These are phyloP conservation scores for Acrobasis repandana DNA, from an alignment of 2,888 invertebrate genomes.

Conservation along the genomic window DNA sequence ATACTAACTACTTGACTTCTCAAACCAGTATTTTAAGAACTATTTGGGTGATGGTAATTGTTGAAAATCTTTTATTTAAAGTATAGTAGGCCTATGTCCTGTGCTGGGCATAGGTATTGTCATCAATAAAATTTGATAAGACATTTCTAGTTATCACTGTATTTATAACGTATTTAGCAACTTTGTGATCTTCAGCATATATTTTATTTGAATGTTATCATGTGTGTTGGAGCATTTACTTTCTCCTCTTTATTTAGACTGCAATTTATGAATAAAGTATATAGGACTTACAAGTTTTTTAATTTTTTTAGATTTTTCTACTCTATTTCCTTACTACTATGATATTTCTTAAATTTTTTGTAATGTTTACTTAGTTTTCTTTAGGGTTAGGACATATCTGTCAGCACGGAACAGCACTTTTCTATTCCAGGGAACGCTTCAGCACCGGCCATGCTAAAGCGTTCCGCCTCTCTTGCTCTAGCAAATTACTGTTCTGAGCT, in stretches of 20 bases:
- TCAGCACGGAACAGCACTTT: too few relatives aligned
- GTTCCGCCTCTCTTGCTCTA: too few relatives aligned
- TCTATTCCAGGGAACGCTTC: too few relatives aligned
- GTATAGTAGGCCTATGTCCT: neutral
- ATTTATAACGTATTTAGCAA: neutral
- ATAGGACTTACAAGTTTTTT: conserved; percentile 6
- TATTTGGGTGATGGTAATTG: neutral
- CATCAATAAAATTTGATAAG: neutral
- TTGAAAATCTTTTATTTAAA: neutral
- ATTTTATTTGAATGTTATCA: conserved; percentile 15
- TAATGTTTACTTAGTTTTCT: too few relatives aligned
- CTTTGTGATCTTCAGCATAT: conserved; percentile 14
- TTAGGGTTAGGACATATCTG: too few relatives aligned
- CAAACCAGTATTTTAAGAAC: conserved; percentile 4
- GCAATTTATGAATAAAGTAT: conserved; percentile 25
- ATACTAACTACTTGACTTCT: neutral
- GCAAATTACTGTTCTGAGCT: too few relatives aligned
- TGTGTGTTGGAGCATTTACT: conserved; percentile 22
- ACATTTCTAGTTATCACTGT: neutral
- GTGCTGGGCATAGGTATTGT: neutral
- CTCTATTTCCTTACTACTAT: conserved; percentile 32
- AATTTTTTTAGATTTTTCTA: neutral
- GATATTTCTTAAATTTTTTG: too few relatives aligned
- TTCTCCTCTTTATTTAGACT: conserved; percentile 24
- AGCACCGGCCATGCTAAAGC: too few relatives aligned